A percentile compares a stretch with the other conserved stretches of the same genome.
Conservation (phyloP, 2,888 invertebrate genomes). For the Agriopis aurantiaria region DNA sequence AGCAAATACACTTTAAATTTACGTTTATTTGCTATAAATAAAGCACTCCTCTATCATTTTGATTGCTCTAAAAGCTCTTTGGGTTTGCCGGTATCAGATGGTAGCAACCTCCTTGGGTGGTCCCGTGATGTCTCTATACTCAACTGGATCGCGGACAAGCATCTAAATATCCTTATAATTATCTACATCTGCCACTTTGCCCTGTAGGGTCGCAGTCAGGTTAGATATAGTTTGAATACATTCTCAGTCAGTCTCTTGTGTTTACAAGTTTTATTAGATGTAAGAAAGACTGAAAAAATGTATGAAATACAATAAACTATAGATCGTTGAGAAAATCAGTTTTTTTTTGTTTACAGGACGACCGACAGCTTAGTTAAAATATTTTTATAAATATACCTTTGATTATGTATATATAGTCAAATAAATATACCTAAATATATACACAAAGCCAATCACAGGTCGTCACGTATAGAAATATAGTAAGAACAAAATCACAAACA, state of each 20-base stretch:
- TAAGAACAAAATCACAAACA: too few species aligned
- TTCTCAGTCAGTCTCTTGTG: conserved; percentile 9
- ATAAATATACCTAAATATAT: too few species aligned
- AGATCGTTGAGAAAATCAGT: too few species aligned
- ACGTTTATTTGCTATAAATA: not conserved
- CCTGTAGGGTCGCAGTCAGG: conserved; percentile 53
- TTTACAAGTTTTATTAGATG: conserved; percentile 6
- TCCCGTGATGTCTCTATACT: conserved; percentile 78
- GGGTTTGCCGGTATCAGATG: conserved; percentile 11
- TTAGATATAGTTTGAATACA: conserved; percentile 29
- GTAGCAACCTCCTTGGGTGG: conserved; percentile 68
- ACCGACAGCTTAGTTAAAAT: too few species aligned
- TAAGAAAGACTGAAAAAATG: not conserved
- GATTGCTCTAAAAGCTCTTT: not conserved
- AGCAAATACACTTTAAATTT: too few species aligned
- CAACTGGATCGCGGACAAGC: conserved; percentile 65
- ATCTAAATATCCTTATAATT: conserved; percentile 82
- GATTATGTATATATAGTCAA: too few species aligned
- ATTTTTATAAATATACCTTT: too few species aligned
- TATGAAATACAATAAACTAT: too few species aligned
- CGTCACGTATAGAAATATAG: too few species aligned
- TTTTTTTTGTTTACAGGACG: too few species aligned
- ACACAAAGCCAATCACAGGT: too few species aligned
- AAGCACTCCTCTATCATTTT: not conserved
- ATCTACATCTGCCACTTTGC: conserved; percentile 77